Conservation (phyloP, 2,797 vertebrate species). For the Rousettus madagascariensis region DNA sequence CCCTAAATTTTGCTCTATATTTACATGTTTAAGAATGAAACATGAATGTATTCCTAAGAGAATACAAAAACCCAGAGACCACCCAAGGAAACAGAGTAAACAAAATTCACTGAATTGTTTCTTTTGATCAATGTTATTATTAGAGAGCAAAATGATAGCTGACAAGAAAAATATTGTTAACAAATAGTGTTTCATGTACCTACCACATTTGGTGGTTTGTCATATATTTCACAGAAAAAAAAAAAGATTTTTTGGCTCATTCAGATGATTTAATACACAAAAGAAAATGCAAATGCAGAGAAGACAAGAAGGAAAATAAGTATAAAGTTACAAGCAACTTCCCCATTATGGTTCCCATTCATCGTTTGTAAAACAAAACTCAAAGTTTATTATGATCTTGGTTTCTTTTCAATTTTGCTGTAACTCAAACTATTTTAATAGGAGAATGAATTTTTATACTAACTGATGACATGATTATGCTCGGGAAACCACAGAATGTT, state of each 20-base stretch:
- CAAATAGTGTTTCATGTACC: background rate
- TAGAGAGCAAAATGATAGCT: background rate
- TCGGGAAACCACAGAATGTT: conserved; percentile 45
- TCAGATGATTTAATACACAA: background rate
- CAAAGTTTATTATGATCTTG: background rate
- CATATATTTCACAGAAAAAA: background rate
- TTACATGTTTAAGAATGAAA: conserved; percentile 28
- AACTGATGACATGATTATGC: conserved; percentile 3
- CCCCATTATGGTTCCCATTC: background rate
- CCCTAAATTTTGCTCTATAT: background rate
- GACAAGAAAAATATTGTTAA: background rate
- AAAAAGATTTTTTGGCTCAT: background rate
- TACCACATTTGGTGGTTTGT: background rate
- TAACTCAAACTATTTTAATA: background rate
- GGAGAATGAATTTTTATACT: background rate
- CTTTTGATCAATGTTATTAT: background rate
- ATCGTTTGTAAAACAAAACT: conserved; percentile 2
- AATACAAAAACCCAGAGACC: conserved; percentile 3
- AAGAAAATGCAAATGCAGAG: background rate
- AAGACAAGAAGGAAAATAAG: background rate
- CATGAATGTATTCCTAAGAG: conserved; percentile 9
- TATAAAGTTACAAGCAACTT: background rate
- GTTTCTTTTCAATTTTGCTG: background rate
- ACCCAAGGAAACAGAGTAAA: conserved; percentile 10
- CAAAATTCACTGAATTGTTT: background rate